These are phyloP conservation scores for Venustoraphidia nigricollis DNA, from an alignment of 2,888 invertebrate genomes.

Conservation along the genomic window DNA sequence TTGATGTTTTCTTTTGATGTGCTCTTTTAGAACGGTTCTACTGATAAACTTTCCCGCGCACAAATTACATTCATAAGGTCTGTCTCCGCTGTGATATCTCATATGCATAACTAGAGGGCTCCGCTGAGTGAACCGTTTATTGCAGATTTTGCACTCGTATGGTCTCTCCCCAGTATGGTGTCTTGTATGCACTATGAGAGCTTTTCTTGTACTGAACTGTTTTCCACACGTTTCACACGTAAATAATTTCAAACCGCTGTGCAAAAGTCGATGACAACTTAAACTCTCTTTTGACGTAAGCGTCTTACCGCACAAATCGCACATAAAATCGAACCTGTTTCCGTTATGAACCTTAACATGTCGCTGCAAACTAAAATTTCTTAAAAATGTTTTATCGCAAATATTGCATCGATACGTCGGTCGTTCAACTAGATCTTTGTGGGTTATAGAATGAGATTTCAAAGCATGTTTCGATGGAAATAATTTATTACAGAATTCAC, in stretches of 20 bases:
- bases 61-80: conserved; percentile 18
- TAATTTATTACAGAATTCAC: too few species aligned
- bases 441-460: too few species aligned
- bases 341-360: neutral
- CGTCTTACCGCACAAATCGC: conserved; percentile 4
- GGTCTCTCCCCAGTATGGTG: conserved; percentile 18
- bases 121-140: conserved; percentile 34
- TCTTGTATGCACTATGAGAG: conserved; percentile 11
- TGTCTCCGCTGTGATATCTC: conserved; percentile 20
- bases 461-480: too few species aligned
- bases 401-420: neutral
- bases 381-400: neutral
- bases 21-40: neutral
- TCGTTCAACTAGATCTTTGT: too few species aligned
- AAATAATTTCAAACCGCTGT: neutral
- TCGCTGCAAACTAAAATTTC: neutral
- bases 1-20: neutral
- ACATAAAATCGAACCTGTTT: neutral
- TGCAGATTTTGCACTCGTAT: conserved; percentile 25
- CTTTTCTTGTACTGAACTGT: conserved; percentile 2
- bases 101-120: conserved; percentile 30
- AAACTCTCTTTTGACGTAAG: neutral
- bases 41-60: neutral
- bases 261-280: conserved; percentile 1
- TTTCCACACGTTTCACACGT: conserved; percentile 2